Evolutionary conservation across 2,888 invertebrate species (phyloP).

Genomic region (Linyphia triangularis): DNA sequence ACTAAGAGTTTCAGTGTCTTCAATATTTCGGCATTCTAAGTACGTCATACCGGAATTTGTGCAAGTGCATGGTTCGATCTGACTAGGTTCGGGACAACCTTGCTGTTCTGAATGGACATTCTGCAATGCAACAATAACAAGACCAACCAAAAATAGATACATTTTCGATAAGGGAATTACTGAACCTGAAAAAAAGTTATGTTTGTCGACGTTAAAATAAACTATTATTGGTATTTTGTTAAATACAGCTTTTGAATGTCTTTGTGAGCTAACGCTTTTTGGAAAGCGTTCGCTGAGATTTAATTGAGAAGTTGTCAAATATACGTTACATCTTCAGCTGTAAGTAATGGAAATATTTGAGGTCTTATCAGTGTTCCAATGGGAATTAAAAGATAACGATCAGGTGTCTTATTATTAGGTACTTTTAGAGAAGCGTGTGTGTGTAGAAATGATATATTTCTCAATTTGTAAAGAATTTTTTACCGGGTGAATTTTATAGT

Average conservation of each 20-base stretch:
- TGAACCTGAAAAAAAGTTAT: too few relatives aligned
- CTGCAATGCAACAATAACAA: not conserved
- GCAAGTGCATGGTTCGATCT: slow-evolving; percentile 3
- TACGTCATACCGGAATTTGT: not conserved
- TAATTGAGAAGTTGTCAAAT: too few relatives aligned
- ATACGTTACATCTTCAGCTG: not conserved
- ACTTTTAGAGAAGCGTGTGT: too few relatives aligned
- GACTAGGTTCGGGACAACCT: not conserved
- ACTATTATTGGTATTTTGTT: too few relatives aligned
- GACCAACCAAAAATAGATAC: not conserved
- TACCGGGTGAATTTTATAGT: too few relatives aligned
- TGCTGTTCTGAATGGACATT: not conserved
- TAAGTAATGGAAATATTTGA: not conserved
- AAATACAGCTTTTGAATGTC: too few relatives aligned
- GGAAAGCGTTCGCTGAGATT: too few relatives aligned
- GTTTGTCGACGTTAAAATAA: too few relatives aligned
- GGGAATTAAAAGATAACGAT: not conserved
- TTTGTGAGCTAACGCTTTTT: too few relatives aligned
- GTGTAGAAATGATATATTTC: too few relatives aligned
- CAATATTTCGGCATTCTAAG: not conserved
- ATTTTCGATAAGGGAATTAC: not conserved
- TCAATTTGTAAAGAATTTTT: too few relatives aligned
- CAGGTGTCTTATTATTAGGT: too few relatives aligned
- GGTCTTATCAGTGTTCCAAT: not conserved
- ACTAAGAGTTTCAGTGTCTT: not conserved